Base-by-base conservation (phyloP, 2,888 invertebrate species). In the Rhodophaea formosa region DNA sequence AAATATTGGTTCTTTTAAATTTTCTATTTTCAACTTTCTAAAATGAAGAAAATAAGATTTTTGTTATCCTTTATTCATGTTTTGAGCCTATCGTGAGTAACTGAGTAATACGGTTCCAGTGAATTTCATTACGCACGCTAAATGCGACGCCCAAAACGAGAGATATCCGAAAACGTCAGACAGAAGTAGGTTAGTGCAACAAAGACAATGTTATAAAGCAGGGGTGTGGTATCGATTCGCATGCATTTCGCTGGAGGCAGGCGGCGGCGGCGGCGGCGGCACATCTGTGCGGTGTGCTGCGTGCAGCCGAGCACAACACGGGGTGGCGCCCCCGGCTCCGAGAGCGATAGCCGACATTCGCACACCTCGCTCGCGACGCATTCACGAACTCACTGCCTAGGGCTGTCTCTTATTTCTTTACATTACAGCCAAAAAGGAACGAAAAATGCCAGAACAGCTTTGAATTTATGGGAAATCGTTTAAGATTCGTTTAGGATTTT, bases 361-460 rank as follows among this genome's bases (percentile, higher is more conserved):
- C 84, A 90, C 90, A 90, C 89, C 88, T 89, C 86, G 82, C 88
- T 89, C 86, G 82, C 84, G 78, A 83, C 79, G 82, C 80, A 82
- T 83, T 81, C 84, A 84, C 82, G 83, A 82, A 75, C 79, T 77
- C 75, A 77, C 77, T 76, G 83, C 29, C 43, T 17, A 56, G 49
- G 53, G 53, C 30, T 54, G 79, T 8, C 51, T n/a, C 35, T 3
- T n/a, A 17, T 44, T 44, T 44, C 14, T 44, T 8, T 16, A 23
- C 23, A 23, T 5, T 5, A 23, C n/a, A n/a, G n/a, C 23, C 23
- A 23, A 23, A 23, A 23, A 23, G 23, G 23, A 23, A 23, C 23
- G 5, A 3, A 23, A 23, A 23, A 23, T 23, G 23, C 23, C 23
- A 3, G 23, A 23, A 2, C 23, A 2, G 23, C 2, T 23, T 23